Evolutionary conservation across 2,113 vertebrate genomes (phyloP), one percentile per base, ranked within the genome.

Genomic region (Tenrec ecaudatus): DNA sequence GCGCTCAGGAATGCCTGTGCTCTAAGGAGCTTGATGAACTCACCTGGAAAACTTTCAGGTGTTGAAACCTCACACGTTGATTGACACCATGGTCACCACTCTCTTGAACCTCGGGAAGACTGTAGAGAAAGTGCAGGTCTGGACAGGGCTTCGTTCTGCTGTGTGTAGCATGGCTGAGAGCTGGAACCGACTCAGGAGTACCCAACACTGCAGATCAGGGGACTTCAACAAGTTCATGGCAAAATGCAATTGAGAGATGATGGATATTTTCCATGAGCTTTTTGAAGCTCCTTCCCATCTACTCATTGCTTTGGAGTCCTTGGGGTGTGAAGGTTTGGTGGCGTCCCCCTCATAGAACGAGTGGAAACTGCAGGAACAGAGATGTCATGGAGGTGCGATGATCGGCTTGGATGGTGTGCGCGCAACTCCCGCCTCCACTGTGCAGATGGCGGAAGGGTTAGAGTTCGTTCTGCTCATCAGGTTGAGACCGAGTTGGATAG

Each of bases 291-390:
- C 60, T 19, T 62, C 22, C 17, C 4, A 79, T 79, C 69, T 87
- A 47, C 66, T 91, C 15, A n/a, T 78, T 83, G 73, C 47, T 93
- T 58, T 76, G 86, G 38, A 82, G 20, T 15, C 38, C 73, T 22
- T 84, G 60, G 68, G 47, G 33, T 81, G 90, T 66, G 71, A 90
- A 71, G 20, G 25, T 81, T 88, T 92, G 23, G 36, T 89, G 77
- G 66, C 22, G 10, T 62, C 47, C 7, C 33, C 36, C 22, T 43
- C 33, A 20, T 27, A 62, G 78, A 47, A 53, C 75, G 43, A 89
- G n/a, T 71, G n/a, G n/a, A 71, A 79, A 36, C 71, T 80, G 3
- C 66, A 62, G 77, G 17, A 36, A 10, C 27, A 10, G 22, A 79
- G 57, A 53, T 57, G 29, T 15, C 53, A 27, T 69, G 69, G 8